Percentiles rank a stretch among this genome's conserved stretches.
Evolutionary conservation across 2,797 vertebrate genomes (phyloP).

Genomic region (Hippocampus kuda): DNA sequence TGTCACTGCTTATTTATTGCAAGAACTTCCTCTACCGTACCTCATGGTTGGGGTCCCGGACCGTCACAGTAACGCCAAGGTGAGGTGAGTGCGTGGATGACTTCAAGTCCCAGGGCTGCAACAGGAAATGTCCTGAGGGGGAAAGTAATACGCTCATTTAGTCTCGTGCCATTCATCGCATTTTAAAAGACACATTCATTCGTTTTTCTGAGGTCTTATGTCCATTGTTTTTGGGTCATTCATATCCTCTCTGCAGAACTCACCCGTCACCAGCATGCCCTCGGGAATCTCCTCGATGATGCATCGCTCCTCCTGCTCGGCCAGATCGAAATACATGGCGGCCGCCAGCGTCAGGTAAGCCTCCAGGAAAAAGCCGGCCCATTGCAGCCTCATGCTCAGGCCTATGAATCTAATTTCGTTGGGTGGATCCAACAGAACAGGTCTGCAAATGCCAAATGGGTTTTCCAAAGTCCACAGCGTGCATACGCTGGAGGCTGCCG

Average conservation of each 20-base stretch:
- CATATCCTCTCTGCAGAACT: constrained; percentile 36
- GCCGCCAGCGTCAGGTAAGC: constrained; percentile 62
- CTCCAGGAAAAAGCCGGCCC: constrained; percentile 50
- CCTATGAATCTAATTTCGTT: constrained; percentile 23
- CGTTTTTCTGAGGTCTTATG: neutral
- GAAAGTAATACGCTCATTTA: constrained; percentile 10
- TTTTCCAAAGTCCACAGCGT: constrained; percentile 2
- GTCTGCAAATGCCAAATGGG: constrained; percentile 8
- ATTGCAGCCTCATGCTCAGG: constrained; percentile 48
- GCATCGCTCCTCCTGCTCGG: constrained; percentile 80
- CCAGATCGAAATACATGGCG: constrained; percentile 79
- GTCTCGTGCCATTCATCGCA: neutral
- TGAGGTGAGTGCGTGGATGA: constrained; percentile 63
- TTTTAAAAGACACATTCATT: neutral
- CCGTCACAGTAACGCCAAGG: constrained; percentile 75
- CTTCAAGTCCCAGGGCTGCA: constrained; percentile 74
- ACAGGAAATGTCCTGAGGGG: constrained; percentile 72
- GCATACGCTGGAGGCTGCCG: constrained; percentile 2
- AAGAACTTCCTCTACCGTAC: constrained; percentile 49
- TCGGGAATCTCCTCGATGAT: constrained; percentile 84
- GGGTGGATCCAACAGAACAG: neutral
- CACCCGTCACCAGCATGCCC: constrained; percentile 77
- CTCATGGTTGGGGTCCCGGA: constrained; percentile 71
- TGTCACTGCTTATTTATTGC: neutral
- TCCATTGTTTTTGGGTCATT: constrained; percentile 1